Evolutionary conservation across 2,888 invertebrate genomes (phyloP).

Genomic region (Kryphioiulus occultus): DNA sequence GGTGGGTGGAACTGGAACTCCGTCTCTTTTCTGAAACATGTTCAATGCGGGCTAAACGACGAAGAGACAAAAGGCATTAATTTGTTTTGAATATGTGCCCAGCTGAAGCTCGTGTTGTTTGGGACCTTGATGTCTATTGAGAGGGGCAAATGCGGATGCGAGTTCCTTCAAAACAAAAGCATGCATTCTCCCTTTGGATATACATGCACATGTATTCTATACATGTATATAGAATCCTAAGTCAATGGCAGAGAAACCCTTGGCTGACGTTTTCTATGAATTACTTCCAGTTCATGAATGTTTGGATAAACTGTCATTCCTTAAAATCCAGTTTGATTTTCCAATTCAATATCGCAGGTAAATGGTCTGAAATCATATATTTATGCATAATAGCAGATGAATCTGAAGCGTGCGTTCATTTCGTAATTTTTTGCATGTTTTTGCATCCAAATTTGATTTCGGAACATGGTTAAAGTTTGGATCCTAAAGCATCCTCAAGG

Average conservation of each 20-base stretch:
- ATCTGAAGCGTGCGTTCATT: no score
- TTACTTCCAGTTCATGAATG: not conserved
- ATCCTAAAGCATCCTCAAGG: no score
- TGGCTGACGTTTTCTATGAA: not conserved
- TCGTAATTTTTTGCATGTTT: no score
- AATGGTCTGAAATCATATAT: no score
- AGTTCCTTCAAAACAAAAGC: not conserved
- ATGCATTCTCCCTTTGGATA: not conserved
- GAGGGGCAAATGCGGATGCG: not conserved
- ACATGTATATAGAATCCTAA: not conserved
- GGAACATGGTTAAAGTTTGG: no score
- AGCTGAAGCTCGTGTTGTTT: not conserved
- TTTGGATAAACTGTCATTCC: no score
- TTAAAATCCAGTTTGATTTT: no score
- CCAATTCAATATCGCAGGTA: no score
- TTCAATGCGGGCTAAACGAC: not conserved
- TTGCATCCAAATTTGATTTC: no score
- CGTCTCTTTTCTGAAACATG: not conserved
- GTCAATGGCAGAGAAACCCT: not conserved
- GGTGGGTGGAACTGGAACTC: not conserved
- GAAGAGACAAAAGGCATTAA: not conserved
- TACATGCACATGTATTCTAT: not conserved
- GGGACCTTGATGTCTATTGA: not conserved
- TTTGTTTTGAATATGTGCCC: conserved; percentile 6
- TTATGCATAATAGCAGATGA: no score